Conservation (phyloP, 2,797 vertebrate genomes). For the Odontamblyopus lacepedii region DNA sequence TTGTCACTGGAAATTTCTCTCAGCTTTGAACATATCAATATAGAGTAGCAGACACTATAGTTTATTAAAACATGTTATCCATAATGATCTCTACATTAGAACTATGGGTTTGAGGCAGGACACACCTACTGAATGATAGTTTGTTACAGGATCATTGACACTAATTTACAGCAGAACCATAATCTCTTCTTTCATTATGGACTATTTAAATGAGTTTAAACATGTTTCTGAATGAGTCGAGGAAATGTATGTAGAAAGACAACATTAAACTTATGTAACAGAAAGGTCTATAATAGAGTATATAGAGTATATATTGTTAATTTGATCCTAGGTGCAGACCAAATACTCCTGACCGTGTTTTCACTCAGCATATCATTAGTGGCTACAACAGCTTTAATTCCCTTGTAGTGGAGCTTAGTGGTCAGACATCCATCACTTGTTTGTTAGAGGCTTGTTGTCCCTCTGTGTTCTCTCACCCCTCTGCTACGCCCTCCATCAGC, state of each 20-base stretch:
- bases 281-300: not conserved
- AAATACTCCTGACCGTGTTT: conserved; percentile 59
- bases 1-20: not conserved
- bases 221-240: not conserved
- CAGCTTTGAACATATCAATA: not conserved
- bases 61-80: not conserved
- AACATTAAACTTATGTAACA: not conserved
- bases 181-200: not conserved
- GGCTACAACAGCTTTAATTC: conserved; percentile 60
- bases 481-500: conserved; percentile 10
- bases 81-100: not conserved
- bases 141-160: not conserved
- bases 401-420: conserved; percentile 58
- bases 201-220: too few species aligned
- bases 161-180: not conserved
- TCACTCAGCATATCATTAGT: conserved; percentile 37
- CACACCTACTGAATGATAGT: not conserved
- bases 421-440: conserved; percentile 49
- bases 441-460: conserved; percentile 31
- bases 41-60: not conserved
- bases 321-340: conserved; percentile 13
- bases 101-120: not conserved
- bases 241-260: not conserved
- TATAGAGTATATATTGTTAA: not conserved
- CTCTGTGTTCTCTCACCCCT: conserved; percentile 6